Conservation (phyloP, 2,797 vertebrate species). For the Gymnopithys bicolor region DNA sequence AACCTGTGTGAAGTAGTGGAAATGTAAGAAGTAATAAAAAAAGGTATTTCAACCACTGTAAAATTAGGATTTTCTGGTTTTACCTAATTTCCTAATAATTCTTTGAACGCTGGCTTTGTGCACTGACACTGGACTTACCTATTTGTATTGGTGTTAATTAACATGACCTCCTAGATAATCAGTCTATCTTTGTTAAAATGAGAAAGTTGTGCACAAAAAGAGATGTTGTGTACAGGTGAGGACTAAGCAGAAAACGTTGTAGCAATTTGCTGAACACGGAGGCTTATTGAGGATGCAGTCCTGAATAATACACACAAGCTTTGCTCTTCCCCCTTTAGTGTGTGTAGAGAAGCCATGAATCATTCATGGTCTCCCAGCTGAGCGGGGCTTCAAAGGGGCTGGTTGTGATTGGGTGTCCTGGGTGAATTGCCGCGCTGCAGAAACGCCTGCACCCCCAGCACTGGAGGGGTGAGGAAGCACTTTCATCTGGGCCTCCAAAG, state of each 20-base stretch:
- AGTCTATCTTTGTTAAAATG: slow-evolving; percentile 73
- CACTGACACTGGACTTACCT: neutral
- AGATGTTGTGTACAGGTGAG: slow-evolving; percentile 80
- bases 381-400: slow-evolving; percentile 90
- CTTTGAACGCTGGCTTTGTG: neutral
- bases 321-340: slow-evolving; percentile 86
- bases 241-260: slow-evolving; percentile 83
- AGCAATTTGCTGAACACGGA: slow-evolving; percentile 88
- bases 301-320: slow-evolving; percentile 86
- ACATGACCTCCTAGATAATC: slow-evolving; percentile 59
- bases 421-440: slow-evolving; percentile 86
- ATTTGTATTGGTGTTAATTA: slow-evolving; percentile 55
- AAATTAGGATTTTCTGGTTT: neutral
- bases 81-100: neutral
- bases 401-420: slow-evolving; percentile 88
- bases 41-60: neutral
- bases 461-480: slow-evolving; percentile 84
- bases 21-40: neutral
- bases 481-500: slow-evolving; percentile 86
- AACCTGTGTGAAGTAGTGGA: neutral
- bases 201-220: slow-evolving; percentile 69
- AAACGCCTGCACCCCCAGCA: slow-evolving; percentile 80
- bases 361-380: slow-evolving; percentile 93
- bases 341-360: slow-evolving; percentile 91
- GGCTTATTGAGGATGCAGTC: slow-evolving; percentile 86